Percentiles rank a stretch among this genome's conserved stretches.
Conservation (phyloP, 2,797 vertebrate genomes). For the Sardinella longiceps region DNA sequence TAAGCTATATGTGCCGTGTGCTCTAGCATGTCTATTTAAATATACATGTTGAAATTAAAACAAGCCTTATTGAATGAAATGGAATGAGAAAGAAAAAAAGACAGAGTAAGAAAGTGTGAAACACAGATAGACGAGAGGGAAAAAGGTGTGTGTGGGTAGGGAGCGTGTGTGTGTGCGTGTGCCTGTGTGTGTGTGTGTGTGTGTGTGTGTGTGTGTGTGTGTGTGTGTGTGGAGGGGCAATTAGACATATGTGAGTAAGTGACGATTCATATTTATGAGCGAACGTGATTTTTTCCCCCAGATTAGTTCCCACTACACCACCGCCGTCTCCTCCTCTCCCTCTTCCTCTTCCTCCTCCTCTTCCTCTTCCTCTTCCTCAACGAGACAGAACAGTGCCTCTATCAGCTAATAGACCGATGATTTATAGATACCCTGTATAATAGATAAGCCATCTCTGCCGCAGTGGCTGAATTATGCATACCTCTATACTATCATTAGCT, state of each 20-base stretch:
- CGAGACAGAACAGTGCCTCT: neutral
- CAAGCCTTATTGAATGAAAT: too few species aligned
- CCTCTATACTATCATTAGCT: slow-evolving; percentile 26
- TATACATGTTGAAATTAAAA: too few species aligned
- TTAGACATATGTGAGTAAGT: slow-evolving; percentile 19
- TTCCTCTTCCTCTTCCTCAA: neutral
- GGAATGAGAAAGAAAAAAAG: too few species aligned
- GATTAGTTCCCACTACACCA: neutral
- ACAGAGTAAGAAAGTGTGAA: neutral
- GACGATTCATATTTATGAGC: slow-evolving; percentile 19
- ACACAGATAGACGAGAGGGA: neutral
- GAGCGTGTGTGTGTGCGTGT: too few species aligned
- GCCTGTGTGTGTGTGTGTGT: too few species aligned
- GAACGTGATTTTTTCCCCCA: neutral
- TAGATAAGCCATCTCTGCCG: slow-evolving; percentile 18
- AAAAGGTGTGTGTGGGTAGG: too few species aligned
- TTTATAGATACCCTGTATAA: slow-evolving; percentile 16
- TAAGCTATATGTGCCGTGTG: too few species aligned
- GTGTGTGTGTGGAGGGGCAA: neutral
- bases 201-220: too few species aligned
- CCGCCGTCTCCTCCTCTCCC: neutral
- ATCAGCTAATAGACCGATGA: slow-evolving; percentile 14
- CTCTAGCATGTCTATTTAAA: too few species aligned
- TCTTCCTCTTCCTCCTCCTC: neutral
- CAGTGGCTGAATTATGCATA: slow-evolving; percentile 42